Base-by-base conservation (phyloP, 1,140 invertebrate genomes). In the Drosophila ercepeae region DNA sequence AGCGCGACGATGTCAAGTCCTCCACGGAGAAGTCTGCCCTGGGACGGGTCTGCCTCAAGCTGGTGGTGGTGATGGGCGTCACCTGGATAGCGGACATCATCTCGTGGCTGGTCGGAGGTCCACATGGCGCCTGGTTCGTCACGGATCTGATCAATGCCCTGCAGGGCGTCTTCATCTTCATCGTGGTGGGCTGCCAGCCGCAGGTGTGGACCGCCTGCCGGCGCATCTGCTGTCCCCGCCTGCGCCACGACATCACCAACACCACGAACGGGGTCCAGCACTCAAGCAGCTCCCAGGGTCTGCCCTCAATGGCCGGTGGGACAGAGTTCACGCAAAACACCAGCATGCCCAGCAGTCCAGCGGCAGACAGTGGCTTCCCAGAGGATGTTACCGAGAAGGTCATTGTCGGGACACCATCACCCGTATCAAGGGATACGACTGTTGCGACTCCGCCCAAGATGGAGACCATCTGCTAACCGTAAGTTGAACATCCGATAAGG, bases 141-240 rank as follows among this genome's bases (percentile, higher is more conserved):
- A 95, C 95, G 6, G 96, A 97, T 91, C 84, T 97, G 63, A 93
- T 97, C 84, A 97, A 97, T 91, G 94, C 95, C 46, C 92, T 97
- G 23, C 96, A 97, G 91, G 96, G 96, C 36, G 94, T 97, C n/a
- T 94, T 97, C 84, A 97, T 98, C 53, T 98, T 98, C 91, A 94
- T 96, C 67, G 96, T 97, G 36, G 96, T 97, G 46, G 96, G 96
- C 21, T 97, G 96, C 91, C 96, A 97, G 92, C 96, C 96, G n/a
- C 95, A 96, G 92, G 94, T 95, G 27, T 93, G 95, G 88, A 93
- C 94, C 16, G 95, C 95, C 14, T 91, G 95, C 9, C 95, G 95
- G 77, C 92, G 95, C 54, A 91, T 95, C 57, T 93, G 94, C 92
- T 92, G 93, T 93, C 92, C 92, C 93, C 91, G 92, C 78, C 70